Percentiles rank a stretch among this genome's conserved stretches.
Conservation (phyloP, 2,797 vertebrate species). For the Bufotes viridis region DNA sequence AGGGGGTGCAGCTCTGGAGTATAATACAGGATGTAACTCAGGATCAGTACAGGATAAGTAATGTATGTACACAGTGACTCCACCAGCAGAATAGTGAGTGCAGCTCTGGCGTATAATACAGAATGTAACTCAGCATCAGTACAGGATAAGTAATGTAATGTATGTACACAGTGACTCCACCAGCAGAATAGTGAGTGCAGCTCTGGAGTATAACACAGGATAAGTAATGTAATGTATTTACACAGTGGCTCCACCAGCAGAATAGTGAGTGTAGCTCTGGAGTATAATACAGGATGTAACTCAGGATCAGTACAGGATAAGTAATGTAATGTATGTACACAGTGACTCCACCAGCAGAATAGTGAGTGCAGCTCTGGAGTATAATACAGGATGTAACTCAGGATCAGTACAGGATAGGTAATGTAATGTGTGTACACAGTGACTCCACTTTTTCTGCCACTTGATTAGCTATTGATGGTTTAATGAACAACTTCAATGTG, state of each 20-base stretch:
- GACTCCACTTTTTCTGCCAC: neutral
- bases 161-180: neutral
- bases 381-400: neutral
- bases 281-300: neutral
- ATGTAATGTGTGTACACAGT: neutral
- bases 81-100: too few species aligned
- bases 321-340: constrained; percentile 15
- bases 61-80: too few species aligned
- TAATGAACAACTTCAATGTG: constrained; percentile 5
- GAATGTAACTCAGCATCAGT: too few species aligned
- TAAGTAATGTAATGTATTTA: neutral
- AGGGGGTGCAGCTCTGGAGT: too few species aligned
- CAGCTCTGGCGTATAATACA: too few species aligned
- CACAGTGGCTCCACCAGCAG: neutral
- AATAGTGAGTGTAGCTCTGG: neutral
- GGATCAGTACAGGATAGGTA: neutral
- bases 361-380: constrained; percentile 1
- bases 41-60: too few species aligned
- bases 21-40: too few species aligned
- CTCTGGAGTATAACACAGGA: neutral
- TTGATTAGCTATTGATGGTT: neutral
- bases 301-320: neutral
- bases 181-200: constrained; percentile 7
- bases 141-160: too few species aligned
- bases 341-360: neutral